Base-by-base conservation (phyloP, 2,888 invertebrate genomes). In the Colletes collaris region DNA sequence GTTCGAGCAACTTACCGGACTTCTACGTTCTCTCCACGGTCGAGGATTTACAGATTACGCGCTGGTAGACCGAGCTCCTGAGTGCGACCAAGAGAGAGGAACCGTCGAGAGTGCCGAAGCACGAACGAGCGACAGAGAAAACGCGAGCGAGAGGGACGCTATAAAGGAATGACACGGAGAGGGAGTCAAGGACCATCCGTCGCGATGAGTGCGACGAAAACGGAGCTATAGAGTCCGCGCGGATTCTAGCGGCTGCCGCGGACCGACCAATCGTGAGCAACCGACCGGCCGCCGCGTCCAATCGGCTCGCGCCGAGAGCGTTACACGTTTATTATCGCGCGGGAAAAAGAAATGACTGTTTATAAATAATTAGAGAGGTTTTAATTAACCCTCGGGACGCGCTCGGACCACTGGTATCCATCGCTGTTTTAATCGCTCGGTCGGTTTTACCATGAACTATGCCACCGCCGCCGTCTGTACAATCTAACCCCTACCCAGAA, bases 291-390 rank as follows among this genome's bases (percentile, higher is more conserved):
- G 11, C 3, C 35, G 16, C 81, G 60, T 16, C 92, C 90, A 92
- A 92, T 90, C 81, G 50, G 37, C 16, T 13, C 49, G 60, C 60
- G 74, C 40, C 63, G 70, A 84, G 76, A 76, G 71, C 81, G 84
- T 90, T 91, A 90, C 89, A 89, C 91, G 90, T 89, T 91, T 89
- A 90, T 91, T 91, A 90, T 90, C 91, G 87, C 88, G 87, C 89
- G 82, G 87, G 85, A 84, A 86, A 90, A 90, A 90, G 90, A 92
- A 92, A 92, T 91, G 90, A 91, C 92, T 92, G 91, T 92, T 92
- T 92, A 92, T 92, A 92, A 92, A 92, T 92, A 92, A 92, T 92
- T 92, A 92, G 92, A 92, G 91, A 92, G 92, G 90, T 91, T 92
- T 92, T 92, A 92, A 92, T 92, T 92, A 92, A 92, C 91, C 91